These are phyloP conservation scores for Musca vetustissima DNA, from an alignment of 1,140 invertebrate species.

Conservation along the genomic window DNA sequence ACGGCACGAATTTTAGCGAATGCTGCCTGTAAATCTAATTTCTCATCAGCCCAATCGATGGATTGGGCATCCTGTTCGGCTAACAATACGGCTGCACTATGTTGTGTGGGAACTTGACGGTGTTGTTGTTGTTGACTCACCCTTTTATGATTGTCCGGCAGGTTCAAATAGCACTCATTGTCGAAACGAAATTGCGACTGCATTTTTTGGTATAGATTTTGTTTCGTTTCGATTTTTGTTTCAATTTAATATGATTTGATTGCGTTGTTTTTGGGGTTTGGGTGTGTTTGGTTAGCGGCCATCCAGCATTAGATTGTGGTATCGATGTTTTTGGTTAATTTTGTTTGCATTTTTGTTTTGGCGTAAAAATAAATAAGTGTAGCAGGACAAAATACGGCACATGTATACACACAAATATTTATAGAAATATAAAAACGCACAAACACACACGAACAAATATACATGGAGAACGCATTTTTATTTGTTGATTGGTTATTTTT, in stretches of 20 bases:
- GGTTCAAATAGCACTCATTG: conserved; percentile 94
- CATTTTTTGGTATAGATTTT: conserved; percentile 17
- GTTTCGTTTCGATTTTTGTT: background rate
- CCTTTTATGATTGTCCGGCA: conserved; percentile 93
- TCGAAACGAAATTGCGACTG: conserved; percentile 98
- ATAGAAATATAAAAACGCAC: too few species aligned
- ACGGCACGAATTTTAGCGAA: conserved; percentile 51
- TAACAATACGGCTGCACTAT: conserved; percentile 32
- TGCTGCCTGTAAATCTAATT: conserved; percentile 45
- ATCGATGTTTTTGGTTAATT: too few species aligned
- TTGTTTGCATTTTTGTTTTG: background rate
- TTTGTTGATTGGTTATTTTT: too few species aligned
- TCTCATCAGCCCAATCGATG: conserved; percentile 50
- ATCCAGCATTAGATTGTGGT: background rate
- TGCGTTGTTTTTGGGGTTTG: background rate
- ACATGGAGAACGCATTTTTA: too few species aligned
- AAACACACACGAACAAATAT: too few species aligned
- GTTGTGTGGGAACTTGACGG: conserved; percentile 26
- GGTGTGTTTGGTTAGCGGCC: background rate
- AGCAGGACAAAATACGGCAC: too few species aligned
- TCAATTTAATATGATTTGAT: conserved; percentile 2
- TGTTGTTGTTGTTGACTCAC: conserved; percentile 64
- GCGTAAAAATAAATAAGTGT: too few species aligned
- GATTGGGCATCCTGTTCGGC: conserved; percentile 49
- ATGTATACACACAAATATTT: too few species aligned